phyloP scores from a whole-genome alignment of 2,113 vertebrate genomes.

The Tenebrosternarchus preto region DNA sequence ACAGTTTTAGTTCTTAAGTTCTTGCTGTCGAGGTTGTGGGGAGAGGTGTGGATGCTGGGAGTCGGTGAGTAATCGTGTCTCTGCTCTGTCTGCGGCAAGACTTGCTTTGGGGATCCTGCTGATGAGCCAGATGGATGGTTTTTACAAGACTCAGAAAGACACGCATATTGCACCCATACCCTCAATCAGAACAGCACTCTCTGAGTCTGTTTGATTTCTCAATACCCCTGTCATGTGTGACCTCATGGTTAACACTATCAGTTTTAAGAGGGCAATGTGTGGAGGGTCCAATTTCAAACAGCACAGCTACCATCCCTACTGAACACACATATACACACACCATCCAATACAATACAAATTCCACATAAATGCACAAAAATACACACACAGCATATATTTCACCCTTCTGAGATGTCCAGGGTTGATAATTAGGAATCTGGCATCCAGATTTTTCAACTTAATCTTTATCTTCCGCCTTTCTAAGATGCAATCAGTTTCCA shows the following conservation, averaged over 20 bases:
- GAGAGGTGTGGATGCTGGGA: not conserved
- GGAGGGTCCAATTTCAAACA: not conserved
- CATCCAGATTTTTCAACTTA: too few relatives aligned
- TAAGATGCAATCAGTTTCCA: too few relatives aligned
- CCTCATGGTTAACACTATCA: conserved; percentile 5
- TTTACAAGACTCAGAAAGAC: conserved; percentile 28
- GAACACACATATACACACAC: not conserved
- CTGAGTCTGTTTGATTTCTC: not conserved
- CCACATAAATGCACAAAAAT: not conserved
- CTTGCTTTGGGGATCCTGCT: conserved; percentile 15
- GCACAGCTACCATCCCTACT: not conserved
- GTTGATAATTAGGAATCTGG: too few relatives aligned
- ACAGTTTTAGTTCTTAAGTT: conserved; percentile 1
- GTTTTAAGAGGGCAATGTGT: not conserved
- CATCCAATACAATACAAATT: not conserved
- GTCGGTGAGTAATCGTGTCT: not conserved
- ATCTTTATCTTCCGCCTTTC: too few relatives aligned
- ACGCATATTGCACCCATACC: conserved; percentile 13
- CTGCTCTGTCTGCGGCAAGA: not conserved
- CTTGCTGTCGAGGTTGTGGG: not conserved
- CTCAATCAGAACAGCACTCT: not conserved
- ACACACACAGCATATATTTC: too few relatives aligned
- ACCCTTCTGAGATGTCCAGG: too few relatives aligned
- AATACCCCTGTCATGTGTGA: not conserved
- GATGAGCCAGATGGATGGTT: conserved; percentile 26